Conservation (phyloP, 1,140 invertebrate species). For the Hypothenemus hampei region DNA sequence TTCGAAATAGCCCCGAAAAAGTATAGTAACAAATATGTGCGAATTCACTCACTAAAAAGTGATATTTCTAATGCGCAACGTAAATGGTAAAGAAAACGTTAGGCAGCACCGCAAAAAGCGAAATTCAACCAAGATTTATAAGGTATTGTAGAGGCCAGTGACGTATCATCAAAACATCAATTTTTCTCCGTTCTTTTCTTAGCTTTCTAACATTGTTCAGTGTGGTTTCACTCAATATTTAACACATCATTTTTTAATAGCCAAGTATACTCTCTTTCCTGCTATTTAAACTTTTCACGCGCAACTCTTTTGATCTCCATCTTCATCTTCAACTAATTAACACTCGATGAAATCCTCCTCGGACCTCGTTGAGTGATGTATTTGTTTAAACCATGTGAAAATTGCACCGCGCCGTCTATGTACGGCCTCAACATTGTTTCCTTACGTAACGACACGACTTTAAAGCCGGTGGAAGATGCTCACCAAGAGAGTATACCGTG, state of each 20-base stretch:
- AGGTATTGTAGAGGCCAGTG: slow-evolving; percentile 4
- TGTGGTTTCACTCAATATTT: no score
- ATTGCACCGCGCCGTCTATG: slow-evolving; percentile 17
- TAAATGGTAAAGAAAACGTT: slow-evolving; percentile 12
- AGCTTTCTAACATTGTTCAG: no score
- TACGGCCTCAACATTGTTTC: slow-evolving; percentile 16
- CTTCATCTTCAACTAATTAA: neutral
- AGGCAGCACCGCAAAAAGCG: slow-evolving; percentile 13
- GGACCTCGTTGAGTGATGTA: neutral
- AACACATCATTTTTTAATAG: no score
- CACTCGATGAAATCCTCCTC: neutral
- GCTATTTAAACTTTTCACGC: no score
- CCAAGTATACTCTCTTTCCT: no score
- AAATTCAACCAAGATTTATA: slow-evolving; percentile 14
- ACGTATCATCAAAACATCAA: no score
- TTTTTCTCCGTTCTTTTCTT: no score
- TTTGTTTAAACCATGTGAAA: slow-evolving; percentile 4
- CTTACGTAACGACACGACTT: slow-evolving; percentile 24
- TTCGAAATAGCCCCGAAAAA: no score
- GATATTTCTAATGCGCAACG: slow-evolving; percentile 16
- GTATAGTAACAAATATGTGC: no score
- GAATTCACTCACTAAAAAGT: no score
- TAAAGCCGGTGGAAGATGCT: slow-evolving; percentile 23
- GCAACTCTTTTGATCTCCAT: no score
- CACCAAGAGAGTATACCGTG: slow-evolving; percentile 21